A percentile compares a stretch with the other conserved stretches of the same genome.
Conservation (phyloP, 2,888 invertebrate species). For the Amiota minor region DNA sequence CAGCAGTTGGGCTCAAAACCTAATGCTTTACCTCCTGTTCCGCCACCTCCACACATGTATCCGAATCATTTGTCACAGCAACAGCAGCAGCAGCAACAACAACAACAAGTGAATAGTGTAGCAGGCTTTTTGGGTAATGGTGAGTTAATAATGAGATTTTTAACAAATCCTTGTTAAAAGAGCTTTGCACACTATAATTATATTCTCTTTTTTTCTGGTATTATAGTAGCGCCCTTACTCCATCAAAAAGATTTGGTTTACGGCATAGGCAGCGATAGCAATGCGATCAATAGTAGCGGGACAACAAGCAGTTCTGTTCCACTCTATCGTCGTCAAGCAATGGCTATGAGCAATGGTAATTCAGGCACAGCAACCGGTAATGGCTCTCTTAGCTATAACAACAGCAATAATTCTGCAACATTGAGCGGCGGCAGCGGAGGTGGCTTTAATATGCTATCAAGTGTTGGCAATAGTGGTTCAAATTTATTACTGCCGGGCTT, state of each 20-base stretch:
- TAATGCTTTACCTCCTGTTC: not conserved
- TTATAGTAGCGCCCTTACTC: conserved; percentile 43
- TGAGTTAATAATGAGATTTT: conserved; percentile 45
- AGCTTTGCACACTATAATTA: not conserved
- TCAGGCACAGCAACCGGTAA: conserved; percentile 16
- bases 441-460: conserved; percentile 48
- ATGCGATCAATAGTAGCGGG: conserved; percentile 42
- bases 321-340: conserved; percentile 74
- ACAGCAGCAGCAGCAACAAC: conserved; percentile 45
- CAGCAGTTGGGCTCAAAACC: conserved; percentile 35
- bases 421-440: conserved; percentile 35
- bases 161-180: not conserved
- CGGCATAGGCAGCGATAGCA: conserved; percentile 42
- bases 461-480: conserved; percentile 41
- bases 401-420: conserved; percentile 23
- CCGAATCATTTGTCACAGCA: conserved; percentile 45
- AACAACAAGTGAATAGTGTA: conserved; percentile 41
- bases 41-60: conserved; percentile 25
- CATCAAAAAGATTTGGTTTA: conserved; percentile 54
- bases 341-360: conserved; percentile 65
- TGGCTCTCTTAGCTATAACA: conserved; percentile 26
- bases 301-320: conserved; percentile 71
- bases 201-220: not conserved
- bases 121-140: conserved; percentile 58
- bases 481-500: conserved; percentile 56